A percentile compares a stretch with the other conserved stretches of the same genome.
Evolutionary conservation across 2,888 invertebrate genomes (phyloP).

Genomic region (Lacanobia wlatinum): DNA sequence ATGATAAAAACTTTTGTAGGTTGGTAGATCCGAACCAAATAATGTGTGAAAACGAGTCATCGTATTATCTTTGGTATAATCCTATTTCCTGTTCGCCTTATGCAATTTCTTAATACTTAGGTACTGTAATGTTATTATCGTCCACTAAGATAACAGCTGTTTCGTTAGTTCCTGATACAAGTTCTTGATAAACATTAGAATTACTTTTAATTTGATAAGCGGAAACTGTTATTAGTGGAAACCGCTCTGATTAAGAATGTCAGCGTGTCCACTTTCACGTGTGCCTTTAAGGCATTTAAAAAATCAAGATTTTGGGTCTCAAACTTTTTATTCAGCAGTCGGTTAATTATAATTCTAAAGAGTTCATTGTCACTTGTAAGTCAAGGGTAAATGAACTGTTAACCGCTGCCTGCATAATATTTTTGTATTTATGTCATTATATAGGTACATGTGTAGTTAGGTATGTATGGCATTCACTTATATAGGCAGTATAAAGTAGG

Average conservation of each 20-base stretch:
- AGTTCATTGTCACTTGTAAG: constrained; percentile 39
- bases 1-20: background rate
- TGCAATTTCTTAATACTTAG: constrained; percentile 6
- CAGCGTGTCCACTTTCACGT: background rate
- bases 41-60: constrained; percentile 10
- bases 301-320: background rate
- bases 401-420: constrained; percentile 6
- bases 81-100: background rate
- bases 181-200: constrained; percentile 10
- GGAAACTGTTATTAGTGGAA: constrained; percentile 18
- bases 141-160: background rate
- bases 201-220: constrained; percentile 25
- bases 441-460: background rate
- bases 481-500: constrained; percentile 6
- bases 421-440: background rate
- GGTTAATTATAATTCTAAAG: constrained; percentile 10
- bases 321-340: background rate
- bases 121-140: constrained; percentile 1
- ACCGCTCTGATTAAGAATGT: constrained; percentile 6
- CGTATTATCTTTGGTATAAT: background rate
- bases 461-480: background rate
- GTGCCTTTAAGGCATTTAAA: background rate
- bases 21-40: constrained; percentile 9
- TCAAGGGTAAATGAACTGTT: constrained; percentile 33
- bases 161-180: constrained; percentile 21